Evolutionary conservation across 1,140 invertebrate genomes (phyloP).

Genomic region (Temnothorax nylanderi): DNA sequence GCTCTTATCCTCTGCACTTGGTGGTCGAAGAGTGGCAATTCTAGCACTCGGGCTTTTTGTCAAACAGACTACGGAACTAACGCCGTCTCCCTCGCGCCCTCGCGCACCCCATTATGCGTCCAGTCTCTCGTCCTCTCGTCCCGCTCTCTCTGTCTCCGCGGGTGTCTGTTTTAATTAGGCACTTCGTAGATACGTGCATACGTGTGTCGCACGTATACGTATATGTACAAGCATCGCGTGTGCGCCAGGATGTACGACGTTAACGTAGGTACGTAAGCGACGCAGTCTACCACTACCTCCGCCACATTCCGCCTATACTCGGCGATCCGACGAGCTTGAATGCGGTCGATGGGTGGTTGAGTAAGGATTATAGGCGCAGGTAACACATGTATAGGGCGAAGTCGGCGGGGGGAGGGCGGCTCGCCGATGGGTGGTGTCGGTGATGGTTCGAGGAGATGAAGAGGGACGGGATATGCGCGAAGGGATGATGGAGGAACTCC

Average conservation of each 20-base stretch:
- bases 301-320: conserved; percentile 78
- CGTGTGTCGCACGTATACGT: conserved; percentile 27
- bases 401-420: conserved; percentile 62
- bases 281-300: conserved; percentile 57
- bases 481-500: conserved; percentile 53
- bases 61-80: conserved; percentile 79
- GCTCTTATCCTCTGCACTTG: conserved; percentile 81
- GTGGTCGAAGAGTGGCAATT: conserved; percentile 84
- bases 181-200: conserved; percentile 80
- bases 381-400: conserved; percentile 74
- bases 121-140: conserved; percentile 59
- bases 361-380: conserved; percentile 83
- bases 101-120: conserved; percentile 76
- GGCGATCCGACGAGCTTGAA: conserved; percentile 80
- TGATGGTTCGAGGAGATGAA: conserved; percentile 70
- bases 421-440: conserved; percentile 63
- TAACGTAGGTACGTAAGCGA: conserved; percentile 70
- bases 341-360: conserved; percentile 83
- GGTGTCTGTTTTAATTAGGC: conserved; percentile 86
- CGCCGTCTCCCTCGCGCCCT: conserved; percentile 75
- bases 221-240: neutral
- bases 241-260: conserved; percentile 55
- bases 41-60: conserved; percentile 84
- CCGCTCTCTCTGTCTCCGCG: conserved; percentile 72
- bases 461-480: conserved; percentile 22